Conservation (phyloP, 2,888 invertebrate genomes). For the Yponomeuta plumbellus region DNA sequence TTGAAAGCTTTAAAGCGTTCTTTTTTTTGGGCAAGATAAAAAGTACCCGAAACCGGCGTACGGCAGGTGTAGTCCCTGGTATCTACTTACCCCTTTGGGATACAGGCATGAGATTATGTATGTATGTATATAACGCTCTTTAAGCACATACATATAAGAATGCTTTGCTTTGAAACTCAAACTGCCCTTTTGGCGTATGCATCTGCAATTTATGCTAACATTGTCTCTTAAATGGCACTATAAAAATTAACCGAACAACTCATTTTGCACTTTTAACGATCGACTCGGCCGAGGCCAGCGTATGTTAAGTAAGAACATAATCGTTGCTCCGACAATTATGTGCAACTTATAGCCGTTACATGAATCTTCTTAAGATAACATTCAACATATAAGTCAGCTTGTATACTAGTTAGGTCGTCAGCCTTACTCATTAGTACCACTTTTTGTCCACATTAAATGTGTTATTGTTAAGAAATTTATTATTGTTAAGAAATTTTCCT, state of each 20-base stretch:
- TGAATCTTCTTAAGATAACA: neutral
- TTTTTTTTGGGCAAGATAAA: no score
- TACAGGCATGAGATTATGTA: no score
- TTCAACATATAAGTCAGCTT: neutral
- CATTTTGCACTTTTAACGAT: slow-evolving; percentile 3
- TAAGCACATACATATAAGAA: no score
- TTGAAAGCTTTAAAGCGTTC: no score
- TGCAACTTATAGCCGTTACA: neutral
- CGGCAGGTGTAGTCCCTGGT: no score
- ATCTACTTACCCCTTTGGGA: no score
- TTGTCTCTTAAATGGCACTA: neutral
- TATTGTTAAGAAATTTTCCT: no score
- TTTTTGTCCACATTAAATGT: neutral
- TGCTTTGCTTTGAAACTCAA: no score
- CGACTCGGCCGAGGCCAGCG: neutral
- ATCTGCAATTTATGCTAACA: neutral
- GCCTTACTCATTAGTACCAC: neutral
- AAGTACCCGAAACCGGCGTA: no score
- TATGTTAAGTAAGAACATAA: neutral
- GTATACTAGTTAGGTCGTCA: neutral
- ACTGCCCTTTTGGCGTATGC: no score
- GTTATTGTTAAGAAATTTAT: no score
- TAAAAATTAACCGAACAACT: slow-evolving; percentile 13
- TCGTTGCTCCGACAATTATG: neutral
- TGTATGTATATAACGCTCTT: no score